Conservation (phyloP, 2,113 vertebrate species). For the Morone chrysops region DNA sequence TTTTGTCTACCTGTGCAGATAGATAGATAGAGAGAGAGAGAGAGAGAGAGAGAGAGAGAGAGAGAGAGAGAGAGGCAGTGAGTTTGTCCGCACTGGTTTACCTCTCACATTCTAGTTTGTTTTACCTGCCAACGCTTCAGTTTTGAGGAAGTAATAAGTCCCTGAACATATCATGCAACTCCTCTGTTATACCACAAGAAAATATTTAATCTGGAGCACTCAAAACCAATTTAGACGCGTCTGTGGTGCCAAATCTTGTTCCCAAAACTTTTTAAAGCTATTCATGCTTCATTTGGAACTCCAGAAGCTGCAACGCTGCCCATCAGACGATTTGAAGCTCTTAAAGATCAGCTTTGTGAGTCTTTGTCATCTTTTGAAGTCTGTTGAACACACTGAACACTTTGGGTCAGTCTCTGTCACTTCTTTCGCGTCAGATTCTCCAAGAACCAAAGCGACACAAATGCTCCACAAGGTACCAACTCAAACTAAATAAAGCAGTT, state of each 20-base stretch:
- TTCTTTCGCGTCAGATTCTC: conserved; percentile 17
- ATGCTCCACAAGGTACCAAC: background rate
- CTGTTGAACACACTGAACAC: background rate
- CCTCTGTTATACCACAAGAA: background rate
- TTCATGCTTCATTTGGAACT: background rate
- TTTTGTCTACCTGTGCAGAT: conserved; percentile 62
- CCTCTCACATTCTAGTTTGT: conserved; percentile 44
- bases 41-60: background rate
- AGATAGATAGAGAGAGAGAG: background rate
- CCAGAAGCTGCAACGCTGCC: background rate
- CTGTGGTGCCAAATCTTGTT: background rate
- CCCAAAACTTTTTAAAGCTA: conserved; percentile 24
- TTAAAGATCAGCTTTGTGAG: background rate
- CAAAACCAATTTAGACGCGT: background rate
- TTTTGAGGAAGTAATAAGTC: background rate
- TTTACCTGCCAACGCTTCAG: conserved; percentile 29
- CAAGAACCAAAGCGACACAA: conserved; percentile 1
- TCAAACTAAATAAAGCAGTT: background rate
- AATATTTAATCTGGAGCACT: conserved; percentile 9
- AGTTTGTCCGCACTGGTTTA: conserved; percentile 65
- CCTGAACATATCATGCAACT: background rate
- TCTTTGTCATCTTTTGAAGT: background rate
- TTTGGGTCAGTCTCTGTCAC: background rate
- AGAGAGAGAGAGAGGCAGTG: conserved; percentile 26
- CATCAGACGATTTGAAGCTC: background rate